Percentiles rank a stretch among this genome's conserved stretches.
These are phyloP conservation scores for Serilophus lunatus DNA, from an alignment of 2,113 vertebrate genomes.

Conservation along the genomic window DNA sequence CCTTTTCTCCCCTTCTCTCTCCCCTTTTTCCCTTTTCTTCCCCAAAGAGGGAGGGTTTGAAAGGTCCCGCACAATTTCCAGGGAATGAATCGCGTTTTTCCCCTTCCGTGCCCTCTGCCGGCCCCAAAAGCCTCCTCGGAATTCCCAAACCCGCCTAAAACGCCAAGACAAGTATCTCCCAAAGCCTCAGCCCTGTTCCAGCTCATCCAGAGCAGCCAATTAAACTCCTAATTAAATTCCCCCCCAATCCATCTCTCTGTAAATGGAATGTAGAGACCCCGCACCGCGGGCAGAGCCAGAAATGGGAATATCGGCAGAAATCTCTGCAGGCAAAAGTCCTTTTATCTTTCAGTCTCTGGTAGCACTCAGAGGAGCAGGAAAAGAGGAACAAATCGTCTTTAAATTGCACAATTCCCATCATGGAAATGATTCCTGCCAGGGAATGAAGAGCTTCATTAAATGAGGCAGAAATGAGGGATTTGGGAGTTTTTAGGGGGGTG, in stretches of 20 bases:
- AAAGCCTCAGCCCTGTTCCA: not conserved
- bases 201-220: not conserved
- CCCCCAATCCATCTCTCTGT: not conserved
- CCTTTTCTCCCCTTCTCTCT: not conserved
- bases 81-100: fast-evolving
- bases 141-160: not conserved
- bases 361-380: not conserved
- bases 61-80: not conserved
- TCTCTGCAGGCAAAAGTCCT: not conserved
- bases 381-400: not conserved
- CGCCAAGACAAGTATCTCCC: not conserved
- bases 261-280: not conserved
- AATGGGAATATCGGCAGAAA: not conserved
- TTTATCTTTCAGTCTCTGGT: not conserved
- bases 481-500: not conserved
- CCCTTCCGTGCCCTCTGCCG: not conserved
- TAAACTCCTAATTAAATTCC: not conserved
- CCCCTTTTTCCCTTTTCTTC: not conserved
- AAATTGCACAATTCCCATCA: not conserved
- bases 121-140: not conserved
- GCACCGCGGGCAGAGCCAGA: not conserved
- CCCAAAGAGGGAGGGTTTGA: not conserved
- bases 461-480: not conserved
- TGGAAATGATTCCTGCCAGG: not conserved
- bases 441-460: not conserved